Base-by-base conservation (phyloP, 2,888 invertebrate species). In the Argyresthia albistria region DNA sequence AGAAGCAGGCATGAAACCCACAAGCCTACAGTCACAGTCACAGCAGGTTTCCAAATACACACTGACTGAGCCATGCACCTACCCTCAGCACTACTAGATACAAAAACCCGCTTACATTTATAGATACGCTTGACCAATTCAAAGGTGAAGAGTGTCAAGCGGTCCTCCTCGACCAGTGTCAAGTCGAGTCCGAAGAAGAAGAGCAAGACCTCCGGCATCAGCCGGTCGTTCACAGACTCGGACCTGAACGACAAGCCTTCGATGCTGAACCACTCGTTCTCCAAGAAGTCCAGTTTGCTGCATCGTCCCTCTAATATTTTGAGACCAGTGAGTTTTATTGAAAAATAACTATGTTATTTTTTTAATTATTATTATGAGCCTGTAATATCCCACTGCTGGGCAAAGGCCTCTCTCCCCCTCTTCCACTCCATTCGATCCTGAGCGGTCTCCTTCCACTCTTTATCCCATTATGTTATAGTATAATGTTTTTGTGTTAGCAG, bases 241-340 rank as follows among this genome's bases (percentile, higher is more conserved):
- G 83, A 83, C 46, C 68, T 83, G 58, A 70, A 80, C 50, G 89
- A 90, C 62, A 84, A 83, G 72, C 89, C 90, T 0, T 84, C 91
- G 0, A 88, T 90, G 73, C 73, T 91, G 67, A 89, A 90, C 60
- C 87, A 86, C 57, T 88, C 88, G 8, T 89, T 88, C 76, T 80
- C 82, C 54, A 88, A 88, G 76, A 82, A 87, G 59, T 86, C 88
- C 54, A 88, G 87, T 54, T 62, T 94, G 61, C 79, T 93, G 60
- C 91, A 93, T 63, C 89, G 93, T 58, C 93, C 93, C 0, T 89
- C 92, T 9, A 90, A 91, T 63, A 89, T 92, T 54, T 77, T 90
- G 60, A 88, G 91, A 80, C 92, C 93, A 61, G 93, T 93, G 77
- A 92, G 92, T 91, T 4, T n/a, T n/a, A n/a, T n/a, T n/a, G n/a